phyloP scores from a whole-genome alignment of 2,888 invertebrate species.

The Ctena decussata region DNA sequence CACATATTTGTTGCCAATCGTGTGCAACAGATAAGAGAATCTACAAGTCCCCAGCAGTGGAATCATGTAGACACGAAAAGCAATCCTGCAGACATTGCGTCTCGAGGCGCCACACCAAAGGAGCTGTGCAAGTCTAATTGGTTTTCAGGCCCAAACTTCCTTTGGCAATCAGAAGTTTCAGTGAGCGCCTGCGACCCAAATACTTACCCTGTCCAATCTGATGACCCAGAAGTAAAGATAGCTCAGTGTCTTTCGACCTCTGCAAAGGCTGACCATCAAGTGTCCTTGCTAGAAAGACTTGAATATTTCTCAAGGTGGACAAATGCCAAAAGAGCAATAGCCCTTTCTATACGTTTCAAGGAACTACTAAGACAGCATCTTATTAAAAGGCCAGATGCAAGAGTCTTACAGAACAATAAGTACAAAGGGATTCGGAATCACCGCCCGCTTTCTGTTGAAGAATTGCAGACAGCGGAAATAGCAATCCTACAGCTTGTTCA shows the following conservation, averaged over 20 bases:
- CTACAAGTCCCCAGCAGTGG: constrained; percentile 30
- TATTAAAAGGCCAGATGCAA: background rate
- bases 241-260: background rate
- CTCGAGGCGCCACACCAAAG: constrained; percentile 34
- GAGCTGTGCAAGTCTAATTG: constrained; percentile 18
- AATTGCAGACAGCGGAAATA: constrained; percentile 15
- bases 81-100: constrained; percentile 61
- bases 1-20: constrained; percentile 51
- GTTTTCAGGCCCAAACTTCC: constrained; percentile 31
- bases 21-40: constrained; percentile 34
- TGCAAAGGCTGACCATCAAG: background rate
- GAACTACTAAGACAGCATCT: background rate
- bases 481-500: constrained; percentile 19
- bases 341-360: background rate
- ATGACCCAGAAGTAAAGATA: constrained; percentile 30
- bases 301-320: constrained; percentile 33
- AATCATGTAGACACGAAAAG: constrained; percentile 33
- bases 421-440: background rate
- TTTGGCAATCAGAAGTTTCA: constrained; percentile 5
- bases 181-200: background rate
- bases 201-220: background rate
- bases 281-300: background rate
- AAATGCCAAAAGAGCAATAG: constrained; percentile 20
- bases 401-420: background rate
- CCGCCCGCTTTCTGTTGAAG: background rate